Evolutionary conservation across 1,140 invertebrate genomes (phyloP).

Genomic region (Diploscapter pachys): DNA sequence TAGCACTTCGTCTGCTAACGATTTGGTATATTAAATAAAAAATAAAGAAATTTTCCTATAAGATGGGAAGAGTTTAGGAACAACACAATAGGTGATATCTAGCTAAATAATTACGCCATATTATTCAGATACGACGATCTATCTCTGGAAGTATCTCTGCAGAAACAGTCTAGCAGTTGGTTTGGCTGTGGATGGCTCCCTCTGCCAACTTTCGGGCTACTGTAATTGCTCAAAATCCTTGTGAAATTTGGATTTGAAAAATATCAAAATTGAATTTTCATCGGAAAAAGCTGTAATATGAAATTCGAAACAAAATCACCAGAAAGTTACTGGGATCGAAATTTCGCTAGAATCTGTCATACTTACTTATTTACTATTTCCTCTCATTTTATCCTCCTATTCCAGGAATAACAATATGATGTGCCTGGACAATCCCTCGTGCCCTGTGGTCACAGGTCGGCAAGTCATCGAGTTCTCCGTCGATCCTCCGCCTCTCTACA

Average conservation of each 20-base stretch:
- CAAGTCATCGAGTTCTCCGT: constrained; percentile 22
- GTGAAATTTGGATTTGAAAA: no score
- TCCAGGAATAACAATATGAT: constrained; percentile 1
- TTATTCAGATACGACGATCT: constrained; percentile 31
- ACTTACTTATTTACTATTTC: no score
- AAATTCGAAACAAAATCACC: no score
- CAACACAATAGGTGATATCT: constrained; percentile 6
- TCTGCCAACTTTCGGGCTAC: constrained; percentile 33
- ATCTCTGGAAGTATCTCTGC: constrained; percentile 32
- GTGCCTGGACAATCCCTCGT: constrained; percentile 38
- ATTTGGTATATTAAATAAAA: not conserved
- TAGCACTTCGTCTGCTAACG: no score
- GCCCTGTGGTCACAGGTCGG: not conserved
- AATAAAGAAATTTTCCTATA: not conserved
- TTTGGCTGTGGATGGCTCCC: constrained; percentile 41
- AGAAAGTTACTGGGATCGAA: not conserved
- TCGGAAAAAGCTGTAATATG: no score
- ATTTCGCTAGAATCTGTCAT: constrained; percentile 30
- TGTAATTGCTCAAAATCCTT: constrained; percentile 21
- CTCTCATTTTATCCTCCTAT: no score
- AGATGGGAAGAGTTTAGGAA: not conserved
- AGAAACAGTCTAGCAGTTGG: constrained; percentile 36
- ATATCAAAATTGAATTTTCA: no score
- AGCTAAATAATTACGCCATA: no score
- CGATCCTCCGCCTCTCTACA: constrained; percentile 14